Conservation (phyloP, 2,888 invertebrate genomes). For the Apodemia mormo region DNA sequence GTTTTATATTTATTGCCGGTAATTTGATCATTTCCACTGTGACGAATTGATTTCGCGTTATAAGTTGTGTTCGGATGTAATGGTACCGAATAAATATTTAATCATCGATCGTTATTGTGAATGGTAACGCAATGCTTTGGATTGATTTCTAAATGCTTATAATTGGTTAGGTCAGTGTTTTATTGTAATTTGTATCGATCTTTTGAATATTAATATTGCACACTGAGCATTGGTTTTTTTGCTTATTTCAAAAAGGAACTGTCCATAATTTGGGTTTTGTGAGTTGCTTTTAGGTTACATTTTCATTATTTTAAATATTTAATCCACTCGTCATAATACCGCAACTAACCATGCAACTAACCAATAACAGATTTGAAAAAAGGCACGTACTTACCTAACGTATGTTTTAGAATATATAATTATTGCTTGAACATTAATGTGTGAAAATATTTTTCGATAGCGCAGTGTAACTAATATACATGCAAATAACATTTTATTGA, state of each 20-base stretch:
- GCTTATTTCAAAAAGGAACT: neutral
- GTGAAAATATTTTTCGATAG: too few relatives aligned
- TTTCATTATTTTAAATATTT: neutral
- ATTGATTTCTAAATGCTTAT: conserved; percentile 40
- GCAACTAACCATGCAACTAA: too few relatives aligned
- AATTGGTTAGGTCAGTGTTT: conserved; percentile 19
- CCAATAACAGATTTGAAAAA: too few relatives aligned
- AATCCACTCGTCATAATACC: too few relatives aligned
- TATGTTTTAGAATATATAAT: too few relatives aligned
- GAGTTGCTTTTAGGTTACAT: neutral
- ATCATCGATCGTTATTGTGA: conserved; percentile 71
- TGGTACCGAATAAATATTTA: conserved; percentile 78
- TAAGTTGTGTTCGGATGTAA: conserved; percentile 65
- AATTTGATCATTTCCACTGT: conserved; percentile 68
- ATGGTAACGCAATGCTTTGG: conserved; percentile 70
- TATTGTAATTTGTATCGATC: conserved; percentile 16
- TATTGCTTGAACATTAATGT: too few relatives aligned
- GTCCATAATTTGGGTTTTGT: neutral
- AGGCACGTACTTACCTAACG: too few relatives aligned
- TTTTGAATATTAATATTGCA: conserved; percentile 11
- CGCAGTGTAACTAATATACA: too few relatives aligned
- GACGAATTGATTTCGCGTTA: conserved; percentile 71
- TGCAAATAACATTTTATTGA: too few relatives aligned
- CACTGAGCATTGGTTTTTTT: neutral
- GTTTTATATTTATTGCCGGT: conserved; percentile 56